Conservation (phyloP, 1,140 invertebrate species). For the Zelostemma sp. region DNA sequence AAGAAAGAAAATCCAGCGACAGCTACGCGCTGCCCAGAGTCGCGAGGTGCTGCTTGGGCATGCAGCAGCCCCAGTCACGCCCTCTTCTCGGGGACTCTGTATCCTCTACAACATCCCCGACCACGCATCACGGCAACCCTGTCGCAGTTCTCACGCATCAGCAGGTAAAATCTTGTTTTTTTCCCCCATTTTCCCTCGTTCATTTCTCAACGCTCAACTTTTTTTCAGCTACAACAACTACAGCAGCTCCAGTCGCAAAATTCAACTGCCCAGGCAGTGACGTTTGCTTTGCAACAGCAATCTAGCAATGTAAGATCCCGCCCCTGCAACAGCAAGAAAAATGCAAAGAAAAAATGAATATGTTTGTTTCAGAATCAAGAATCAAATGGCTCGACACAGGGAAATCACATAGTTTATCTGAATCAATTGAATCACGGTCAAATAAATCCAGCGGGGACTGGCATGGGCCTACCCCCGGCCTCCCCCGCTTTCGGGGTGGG, state of each 20-base stretch:
- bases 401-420: slow-evolving; percentile 69
- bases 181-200: too few relatives aligned
- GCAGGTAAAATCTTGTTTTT: slow-evolving; percentile 59
- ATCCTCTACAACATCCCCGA: slow-evolving; percentile 71
- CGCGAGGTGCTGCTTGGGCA: slow-evolving; percentile 73
- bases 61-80: slow-evolving; percentile 74
- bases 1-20: slow-evolving; percentile 61
- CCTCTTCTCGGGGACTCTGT: slow-evolving; percentile 72
- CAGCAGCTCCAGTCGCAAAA: slow-evolving; percentile 70
- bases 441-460: slow-evolving; percentile 68
- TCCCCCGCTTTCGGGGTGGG: slow-evolving; percentile 71
- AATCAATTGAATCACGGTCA: slow-evolving; percentile 69
- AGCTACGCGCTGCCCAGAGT: slow-evolving; percentile 69
- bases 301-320: slow-evolving; percentile 61
- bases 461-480: slow-evolving; percentile 71
- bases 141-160: slow-evolving; percentile 70
- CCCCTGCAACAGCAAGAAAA: too few relatives aligned
- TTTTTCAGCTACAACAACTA: slow-evolving; percentile 69
- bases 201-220: too few relatives aligned
- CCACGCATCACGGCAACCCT: slow-evolving; percentile 65
- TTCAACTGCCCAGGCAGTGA: slow-evolving; percentile 67
- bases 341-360: slow-evolving; percentile 1
- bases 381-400: slow-evolving; percentile 64
- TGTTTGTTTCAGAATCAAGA: slow-evolving; percentile 57
- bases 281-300: slow-evolving; percentile 70